phyloP scores from a whole-genome alignment of 2,888 invertebrate species.

The Clepsis dumicolana region DNA sequence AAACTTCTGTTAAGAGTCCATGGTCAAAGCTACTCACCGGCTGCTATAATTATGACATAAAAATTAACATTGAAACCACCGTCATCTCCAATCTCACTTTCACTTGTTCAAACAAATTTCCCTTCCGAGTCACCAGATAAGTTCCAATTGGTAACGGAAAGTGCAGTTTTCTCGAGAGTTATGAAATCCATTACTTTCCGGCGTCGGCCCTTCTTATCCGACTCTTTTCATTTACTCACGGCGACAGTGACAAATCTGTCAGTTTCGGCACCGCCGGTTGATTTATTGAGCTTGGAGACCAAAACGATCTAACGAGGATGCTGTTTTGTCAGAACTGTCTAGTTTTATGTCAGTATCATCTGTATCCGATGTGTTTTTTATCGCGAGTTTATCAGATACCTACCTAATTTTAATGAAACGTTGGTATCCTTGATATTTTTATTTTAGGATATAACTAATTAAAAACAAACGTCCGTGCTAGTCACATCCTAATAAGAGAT shows the following conservation, averaged over 20 bases:
- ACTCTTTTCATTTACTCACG: slow-evolving; percentile 61
- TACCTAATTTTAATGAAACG: too few species aligned
- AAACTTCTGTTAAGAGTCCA: background rate
- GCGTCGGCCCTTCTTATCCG: slow-evolving; percentile 52
- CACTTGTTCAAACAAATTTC: slow-evolving; percentile 26
- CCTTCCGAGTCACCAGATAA: slow-evolving; percentile 36
- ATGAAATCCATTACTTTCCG: slow-evolving; percentile 47
- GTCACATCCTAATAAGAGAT: too few species aligned
- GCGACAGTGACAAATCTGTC: slow-evolving; percentile 72
- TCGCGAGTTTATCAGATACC: background rate
- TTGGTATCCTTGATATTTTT: too few species aligned
- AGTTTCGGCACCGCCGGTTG: slow-evolving; percentile 53
- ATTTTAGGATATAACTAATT: too few species aligned
- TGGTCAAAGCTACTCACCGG: background rate
- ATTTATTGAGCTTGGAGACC: slow-evolving; percentile 58
- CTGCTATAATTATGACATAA: background rate
- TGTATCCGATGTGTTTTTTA: background rate
- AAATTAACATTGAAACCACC: slow-evolving; percentile 3
- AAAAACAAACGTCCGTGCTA: too few species aligned
- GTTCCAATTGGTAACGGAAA: slow-evolving; percentile 31
- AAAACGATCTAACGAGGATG: slow-evolving; percentile 52
- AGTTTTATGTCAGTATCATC: slow-evolving; percentile 21
- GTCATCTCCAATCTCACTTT: background rate
- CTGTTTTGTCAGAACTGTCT: slow-evolving; percentile 43
- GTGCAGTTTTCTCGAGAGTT: slow-evolving; percentile 42